Base-by-base conservation (phyloP, 2,888 invertebrate species). In the Eupithecia subfuscata region DNA sequence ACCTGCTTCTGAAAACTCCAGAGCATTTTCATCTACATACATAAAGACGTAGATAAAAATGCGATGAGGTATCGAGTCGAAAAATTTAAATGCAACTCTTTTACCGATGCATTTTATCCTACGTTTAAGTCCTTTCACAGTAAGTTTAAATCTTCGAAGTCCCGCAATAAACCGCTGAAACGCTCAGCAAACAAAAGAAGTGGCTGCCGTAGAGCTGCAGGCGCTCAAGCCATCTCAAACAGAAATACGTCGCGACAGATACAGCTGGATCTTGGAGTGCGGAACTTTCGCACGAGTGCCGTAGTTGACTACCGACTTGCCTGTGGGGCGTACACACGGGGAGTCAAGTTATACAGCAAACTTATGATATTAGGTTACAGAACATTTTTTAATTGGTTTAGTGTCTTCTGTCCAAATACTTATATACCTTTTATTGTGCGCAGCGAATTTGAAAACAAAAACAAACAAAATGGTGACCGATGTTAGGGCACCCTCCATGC, bases 291-390 rank as follows among this genome's bases (percentile, higher is more conserved):
- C 82, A 81, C 83, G 52, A 84, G 85, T 84, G 79, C 87, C 85
- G 76, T 77, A 84, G 82, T 78, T 79, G 74, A 82, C 81, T 84
- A 83, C 84, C 81, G 83, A 82, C 86, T 88, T 86, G 85, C 85
- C 85, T 86, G 80, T 81, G 82, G 79, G 74, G 40, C 18, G 48
- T 75, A 86, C 84, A 85, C 79, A 85, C 78, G 22, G 52, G 37
- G 11, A 48, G 52, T 22, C 8, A 43, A 43, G 43, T 2, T 43
- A 56, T 9, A 11, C 22, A 56, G 52, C 52, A n/a, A 56, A 56
- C 22, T 22, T 45, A 18, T 45, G 16, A 45, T 45, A 30, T 30
- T 30, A 30, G 30, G 3, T 30, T 2, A 30, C 30, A 30, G 30
- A 30, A 30, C 1, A 30, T 30, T 30, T n/a, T n/a, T n/a, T n/a